Evolutionary conservation across 2,797 vertebrate species (phyloP).

Genomic region (Xiphorhynchus erythropygius): DNA sequence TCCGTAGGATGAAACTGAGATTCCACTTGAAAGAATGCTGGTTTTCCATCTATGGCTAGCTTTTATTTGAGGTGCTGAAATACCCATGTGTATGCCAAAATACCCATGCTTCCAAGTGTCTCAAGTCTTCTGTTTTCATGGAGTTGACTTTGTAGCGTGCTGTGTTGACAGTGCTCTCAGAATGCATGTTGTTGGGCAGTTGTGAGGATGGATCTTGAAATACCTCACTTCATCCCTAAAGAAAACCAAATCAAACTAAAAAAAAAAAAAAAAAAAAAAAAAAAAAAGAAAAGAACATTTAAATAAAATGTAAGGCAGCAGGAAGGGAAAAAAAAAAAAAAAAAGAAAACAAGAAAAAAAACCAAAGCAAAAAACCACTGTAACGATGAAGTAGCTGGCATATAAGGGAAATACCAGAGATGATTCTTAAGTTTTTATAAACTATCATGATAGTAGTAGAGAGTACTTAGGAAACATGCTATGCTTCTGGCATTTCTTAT

Average conservation of each 20-base stretch:
- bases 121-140: not conserved
- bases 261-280: not conserved
- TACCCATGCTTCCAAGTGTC: not conserved
- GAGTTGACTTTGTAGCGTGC: not conserved
- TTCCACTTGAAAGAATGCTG: not conserved
- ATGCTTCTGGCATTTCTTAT: not conserved
- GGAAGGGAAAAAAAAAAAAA: no score
- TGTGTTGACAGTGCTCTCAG: not conserved
- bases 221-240: not conserved
- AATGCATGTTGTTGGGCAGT: not conserved
- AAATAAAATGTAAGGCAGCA: no score
- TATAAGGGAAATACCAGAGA: not conserved
- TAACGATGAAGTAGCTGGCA: not conserved
- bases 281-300: no score
- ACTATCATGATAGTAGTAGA: not conserved
- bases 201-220: not conserved
- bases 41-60: not conserved
- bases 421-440: not conserved
- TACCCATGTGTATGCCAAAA: not conserved
- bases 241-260: not conserved
- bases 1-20: not conserved
- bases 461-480: not conserved
- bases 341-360: not conserved
- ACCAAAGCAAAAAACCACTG: fast-evolving
- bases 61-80: not conserved